phyloP scores from a whole-genome alignment of 2,888 invertebrate genomes.

The Polylopha cassiicola region DNA sequence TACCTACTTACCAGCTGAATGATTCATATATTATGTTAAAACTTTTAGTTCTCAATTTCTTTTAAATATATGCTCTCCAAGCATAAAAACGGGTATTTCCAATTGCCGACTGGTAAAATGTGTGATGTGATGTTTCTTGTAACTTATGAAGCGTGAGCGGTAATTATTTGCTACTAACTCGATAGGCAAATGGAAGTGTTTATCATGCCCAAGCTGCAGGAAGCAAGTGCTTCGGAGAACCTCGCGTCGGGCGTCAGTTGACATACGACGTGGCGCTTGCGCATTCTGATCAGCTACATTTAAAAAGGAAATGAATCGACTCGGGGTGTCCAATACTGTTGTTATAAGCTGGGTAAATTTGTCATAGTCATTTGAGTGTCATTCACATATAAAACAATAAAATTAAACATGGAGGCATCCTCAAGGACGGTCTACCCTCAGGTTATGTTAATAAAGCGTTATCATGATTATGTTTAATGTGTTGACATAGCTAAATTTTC shows the following conservation, averaged over 20 bases:
- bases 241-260: slow-evolving; percentile 39
- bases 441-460: slow-evolving; percentile 50
- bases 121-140: too few species aligned
- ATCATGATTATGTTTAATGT: slow-evolving; percentile 32
- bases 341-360: too few species aligned
- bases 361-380: too few species aligned
- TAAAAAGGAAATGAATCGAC: slow-evolving; percentile 27
- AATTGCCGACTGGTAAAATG: too few species aligned
- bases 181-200: slow-evolving; percentile 45
- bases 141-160: neutral
- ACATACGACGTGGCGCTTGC: slow-evolving; percentile 45
- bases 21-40: too few species aligned
- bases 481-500: slow-evolving; percentile 45
- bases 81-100: too few species aligned
- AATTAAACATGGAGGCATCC: slow-evolving; percentile 58
- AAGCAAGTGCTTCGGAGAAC: slow-evolving; percentile 65
- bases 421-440: slow-evolving; percentile 62
- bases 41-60: too few species aligned
- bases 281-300: slow-evolving; percentile 41
- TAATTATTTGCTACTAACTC: slow-evolving; percentile 24
- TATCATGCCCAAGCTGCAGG: slow-evolving; percentile 63
- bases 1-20: too few species aligned
- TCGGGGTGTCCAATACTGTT: too few species aligned
- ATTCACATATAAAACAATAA: slow-evolving; percentile 47
- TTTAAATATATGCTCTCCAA: too few species aligned